Base-by-base conservation (phyloP, 2,113 vertebrate species). In the Castor canadensis region DNA sequence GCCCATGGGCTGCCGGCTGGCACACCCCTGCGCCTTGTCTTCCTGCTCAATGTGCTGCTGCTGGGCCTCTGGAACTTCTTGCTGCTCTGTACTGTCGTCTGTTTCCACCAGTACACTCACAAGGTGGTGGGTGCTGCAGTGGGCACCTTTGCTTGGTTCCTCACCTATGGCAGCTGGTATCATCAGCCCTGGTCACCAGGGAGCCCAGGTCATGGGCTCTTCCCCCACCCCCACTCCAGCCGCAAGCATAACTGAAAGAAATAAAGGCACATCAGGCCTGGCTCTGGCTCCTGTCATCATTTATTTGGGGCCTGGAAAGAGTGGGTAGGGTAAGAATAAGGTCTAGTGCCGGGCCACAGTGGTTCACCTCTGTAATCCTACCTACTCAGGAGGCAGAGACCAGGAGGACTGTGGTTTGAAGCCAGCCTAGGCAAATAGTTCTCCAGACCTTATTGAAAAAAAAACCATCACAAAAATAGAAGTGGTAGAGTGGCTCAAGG, bases 151-250 rank as follows among this genome's bases (percentile, higher is more conserved):
- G 98, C 97, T 97, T 99, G 99, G 99, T 98, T 98, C 93, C 98
- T 98, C 30, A 99, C 99, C 79, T 99, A 99, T 60, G 98, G 98
- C 72, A 98, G 98, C n/a, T 99, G 99, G 99, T 99, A 98, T 96
- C 98, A 96, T 1, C 97, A 97, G 75, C 98, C 98, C 98, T 98
- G 98, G 88, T 98, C 99, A 67, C 99, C 99, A 0, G 99, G 99
- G 11, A 98, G 98, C 69, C 99, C 99, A 0, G 99, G 99, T 49
- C 93, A 98, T 4, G 99, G 99, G 92, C 98, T 99, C 62, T 98
- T 99, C 80, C 88, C 96, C 43, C n/a, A 30, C 1, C 35, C 85
- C 35, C 92, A 62, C 64, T n/a, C 95, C 54, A 91, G 91, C 89
- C 97, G 60, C 89, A 97, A 98, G 45, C 87, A 92, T 28, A 97